Evolutionary conservation across 2,888 invertebrate genomes (phyloP).

Genomic region (Drosophila stalkeri): DNA sequence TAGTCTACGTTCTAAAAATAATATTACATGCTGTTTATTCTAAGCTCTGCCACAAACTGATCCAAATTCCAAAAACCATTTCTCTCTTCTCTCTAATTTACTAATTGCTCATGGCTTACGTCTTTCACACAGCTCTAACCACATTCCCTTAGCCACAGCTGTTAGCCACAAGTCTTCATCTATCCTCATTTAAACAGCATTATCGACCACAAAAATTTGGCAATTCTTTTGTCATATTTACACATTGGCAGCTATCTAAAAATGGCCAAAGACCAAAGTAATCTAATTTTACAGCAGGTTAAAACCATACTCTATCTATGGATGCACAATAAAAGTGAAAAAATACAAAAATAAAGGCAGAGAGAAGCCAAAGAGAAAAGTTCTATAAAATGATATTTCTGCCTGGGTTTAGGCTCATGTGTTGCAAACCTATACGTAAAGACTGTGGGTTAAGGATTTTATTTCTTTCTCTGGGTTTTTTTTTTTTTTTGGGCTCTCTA

Average conservation of each 20-base stretch:
- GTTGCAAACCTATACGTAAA: constrained; percentile 24
- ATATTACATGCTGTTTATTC: too few relatives aligned
- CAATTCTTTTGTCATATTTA: constrained; percentile 36
- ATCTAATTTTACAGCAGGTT: constrained; percentile 57
- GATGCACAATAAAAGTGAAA: constrained; percentile 36
- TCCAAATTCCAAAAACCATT: too few relatives aligned
- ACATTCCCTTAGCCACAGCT: neutral
- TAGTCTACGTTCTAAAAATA: too few relatives aligned
- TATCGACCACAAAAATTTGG: constrained; percentile 21
- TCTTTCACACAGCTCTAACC: neutral
- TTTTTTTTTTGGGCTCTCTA: constrained; percentile 28
- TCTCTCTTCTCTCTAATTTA: too few relatives aligned
- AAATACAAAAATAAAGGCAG: constrained; percentile 7
- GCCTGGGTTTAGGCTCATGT: constrained; percentile 26
- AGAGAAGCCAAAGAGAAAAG: constrained; percentile 5
- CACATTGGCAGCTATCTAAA: constrained; percentile 29
- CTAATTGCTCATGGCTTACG: neutral
- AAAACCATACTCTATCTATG: constrained; percentile 37
- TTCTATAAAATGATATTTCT: constrained; percentile 49
- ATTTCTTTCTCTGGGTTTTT: neutral
- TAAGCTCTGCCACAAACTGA: too few relatives aligned
- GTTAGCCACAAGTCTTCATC: neutral
- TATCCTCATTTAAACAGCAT: constrained; percentile 9
- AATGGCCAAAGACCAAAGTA: constrained; percentile 31
- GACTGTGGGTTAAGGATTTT: constrained; percentile 26